Evolutionary conservation across 2,888 invertebrate species (phyloP).

Genomic region (Anorthoa munda): DNA sequence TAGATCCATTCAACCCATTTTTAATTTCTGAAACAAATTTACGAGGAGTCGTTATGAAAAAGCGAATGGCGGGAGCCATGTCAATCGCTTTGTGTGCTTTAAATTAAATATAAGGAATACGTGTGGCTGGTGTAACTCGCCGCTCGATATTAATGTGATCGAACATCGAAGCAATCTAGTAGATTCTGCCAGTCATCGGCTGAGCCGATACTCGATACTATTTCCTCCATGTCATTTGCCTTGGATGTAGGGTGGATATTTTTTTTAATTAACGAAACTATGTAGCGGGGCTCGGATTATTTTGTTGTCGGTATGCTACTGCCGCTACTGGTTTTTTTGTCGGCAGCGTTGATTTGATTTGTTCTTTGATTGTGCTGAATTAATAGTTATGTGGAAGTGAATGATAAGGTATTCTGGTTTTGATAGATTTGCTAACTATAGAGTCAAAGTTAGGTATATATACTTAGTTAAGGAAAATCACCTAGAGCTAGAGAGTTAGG

Average conservation of each 20-base stretch:
- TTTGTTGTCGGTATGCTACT: slow-evolving; percentile 58
- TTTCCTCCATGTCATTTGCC: slow-evolving; percentile 77
- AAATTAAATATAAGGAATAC: slow-evolving; percentile 87
- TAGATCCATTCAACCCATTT: slow-evolving; percentile 73
- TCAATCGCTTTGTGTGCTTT: slow-evolving; percentile 88
- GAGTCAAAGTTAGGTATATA: neutral
- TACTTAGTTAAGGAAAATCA: too few relatives aligned
- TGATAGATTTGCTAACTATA: slow-evolving; percentile 1
- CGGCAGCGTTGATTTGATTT: slow-evolving; percentile 51
- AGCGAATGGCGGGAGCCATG: slow-evolving; percentile 84
- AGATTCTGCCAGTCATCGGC: slow-evolving; percentile 86
- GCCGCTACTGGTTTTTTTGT: slow-evolving; percentile 57
- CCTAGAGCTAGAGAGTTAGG: too few relatives aligned
- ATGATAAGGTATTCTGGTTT: slow-evolving; percentile 1
- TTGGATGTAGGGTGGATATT: slow-evolving; percentile 70
- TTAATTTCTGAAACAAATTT: slow-evolving; percentile 80
- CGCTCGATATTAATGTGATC: slow-evolving; percentile 83
- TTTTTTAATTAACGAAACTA: slow-evolving; percentile 75
- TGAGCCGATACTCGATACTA: slow-evolving; percentile 71
- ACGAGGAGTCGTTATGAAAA: slow-evolving; percentile 82
- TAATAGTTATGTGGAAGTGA: slow-evolving; percentile 31
- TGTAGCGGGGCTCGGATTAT: slow-evolving; percentile 59
- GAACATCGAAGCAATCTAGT: slow-evolving; percentile 86
- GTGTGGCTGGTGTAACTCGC: slow-evolving; percentile 81
- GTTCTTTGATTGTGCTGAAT: slow-evolving; percentile 42